These are phyloP conservation scores for Eupithecia subumbrata DNA, from an alignment of 2,888 invertebrate species.

Conservation along the genomic window DNA sequence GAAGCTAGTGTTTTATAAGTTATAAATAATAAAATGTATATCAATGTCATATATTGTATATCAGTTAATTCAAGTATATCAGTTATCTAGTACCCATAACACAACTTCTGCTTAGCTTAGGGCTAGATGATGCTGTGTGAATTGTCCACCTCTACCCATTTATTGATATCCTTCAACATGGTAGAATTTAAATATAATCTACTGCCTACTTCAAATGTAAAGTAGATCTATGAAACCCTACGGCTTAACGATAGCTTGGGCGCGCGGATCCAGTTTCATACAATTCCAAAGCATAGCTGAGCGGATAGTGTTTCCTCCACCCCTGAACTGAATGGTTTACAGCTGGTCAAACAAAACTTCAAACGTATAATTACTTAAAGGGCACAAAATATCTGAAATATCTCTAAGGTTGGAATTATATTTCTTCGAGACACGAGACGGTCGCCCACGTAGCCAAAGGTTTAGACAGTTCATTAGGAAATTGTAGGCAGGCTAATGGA, in stretches of 20 bases:
- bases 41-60: too few species aligned
- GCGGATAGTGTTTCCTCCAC: not conserved
- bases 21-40: too few species aligned
- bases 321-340: not conserved
- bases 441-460: slow-evolving; percentile 26
- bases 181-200: not conserved
- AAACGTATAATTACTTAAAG: not conserved
- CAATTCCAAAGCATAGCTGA: not conserved
- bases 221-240: not conserved
- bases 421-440: slow-evolving; percentile 11
- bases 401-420: not conserved
- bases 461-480: slow-evolving; percentile 41
- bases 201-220: not conserved
- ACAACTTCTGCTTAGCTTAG: too few species aligned
- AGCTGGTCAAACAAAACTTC: not conserved
- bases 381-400: not conserved
- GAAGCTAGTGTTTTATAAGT: too few species aligned
- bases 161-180: not conserved
- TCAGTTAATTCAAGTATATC: too few species aligned
- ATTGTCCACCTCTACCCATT: too few species aligned
- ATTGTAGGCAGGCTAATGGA: slow-evolving; percentile 26
- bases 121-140: too few species aligned
- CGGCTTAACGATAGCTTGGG: not conserved
- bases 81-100: too few species aligned
- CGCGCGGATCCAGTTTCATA: not conserved